Evolutionary conservation across 2,888 invertebrate species (phyloP), one percentile per base, ranked within the genome.

Genomic region (Caenorhabditis doughertyi): DNA sequence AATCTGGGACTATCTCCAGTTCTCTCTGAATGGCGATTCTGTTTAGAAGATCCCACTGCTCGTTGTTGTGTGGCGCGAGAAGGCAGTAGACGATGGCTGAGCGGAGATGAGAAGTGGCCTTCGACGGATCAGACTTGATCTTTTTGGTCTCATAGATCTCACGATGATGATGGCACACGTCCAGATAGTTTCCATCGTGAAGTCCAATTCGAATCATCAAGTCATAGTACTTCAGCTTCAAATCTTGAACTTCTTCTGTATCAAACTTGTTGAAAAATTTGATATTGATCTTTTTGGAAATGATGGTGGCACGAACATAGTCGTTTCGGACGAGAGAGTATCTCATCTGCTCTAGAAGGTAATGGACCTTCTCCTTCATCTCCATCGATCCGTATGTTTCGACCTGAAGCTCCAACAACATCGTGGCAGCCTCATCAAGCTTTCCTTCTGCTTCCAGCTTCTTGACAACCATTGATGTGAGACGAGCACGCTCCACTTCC

Each of bases 361-460:
- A 94, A 90, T 98, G 97, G 1, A 98, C 94, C 93, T 97, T 98
- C 92, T 99, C 99, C 72, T 95, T 94, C 92, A 97, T 96, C 84
- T 97, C 97, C 99, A 99, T 99, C 0, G 98, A 97, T 3, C 99
- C 99, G 92, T 97, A 99, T 0, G 99, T 99, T 93, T 99, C 99
- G 11, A 96, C 95, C 93, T 96, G 99, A 8, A 99, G 93, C 92
- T 99, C 99, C 92, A 98, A 96, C 92, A 99, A 95, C 70, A 97
- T 96, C 85, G 95, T 94, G 0, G 97, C 97, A 18, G 99, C 99
- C 89, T 96, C 97, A 7, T 95, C 94, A 1, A 96, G 94, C 49
- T 85, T 87, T 67, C 85, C 86, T 74, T 93, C 93, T 51, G 92
- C 92, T 90, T 94, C 94, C 80, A 93, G 92, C 84, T 94, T 93